Percentiles rank a stretch among this genome's conserved stretches.
These are phyloP conservation scores for Petroica traversi DNA, from an alignment of 2,113 vertebrate genomes.

Conservation along the genomic window DNA sequence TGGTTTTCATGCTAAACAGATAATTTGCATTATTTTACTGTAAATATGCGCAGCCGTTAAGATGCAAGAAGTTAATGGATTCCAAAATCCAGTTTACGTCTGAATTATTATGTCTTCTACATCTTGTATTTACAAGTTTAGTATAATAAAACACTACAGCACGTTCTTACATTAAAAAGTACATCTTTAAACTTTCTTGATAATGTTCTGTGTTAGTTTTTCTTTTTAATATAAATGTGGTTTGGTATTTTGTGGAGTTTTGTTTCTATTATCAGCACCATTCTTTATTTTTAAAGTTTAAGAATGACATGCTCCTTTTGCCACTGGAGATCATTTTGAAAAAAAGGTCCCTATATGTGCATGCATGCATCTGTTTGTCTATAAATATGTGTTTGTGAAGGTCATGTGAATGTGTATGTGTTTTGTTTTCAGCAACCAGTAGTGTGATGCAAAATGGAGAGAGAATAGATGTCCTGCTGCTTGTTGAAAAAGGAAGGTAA, in stretches of 20 bases:
- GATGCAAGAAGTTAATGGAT: background rate
- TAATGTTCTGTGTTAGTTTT: background rate
- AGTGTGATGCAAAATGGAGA: slow-evolving; percentile 86
- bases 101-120: background rate
- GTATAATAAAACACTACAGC: background rate
- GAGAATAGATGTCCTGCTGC: slow-evolving; percentile 87
- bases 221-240: background rate
- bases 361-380: background rate
- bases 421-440: slow-evolving; percentile 81
- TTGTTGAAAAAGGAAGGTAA: slow-evolving; percentile 94
- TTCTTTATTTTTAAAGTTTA: background rate
- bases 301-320: background rate
- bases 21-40: background rate
- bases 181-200: background rate
- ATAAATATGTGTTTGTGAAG: background rate
- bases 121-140: background rate
- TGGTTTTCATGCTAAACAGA: background rate
- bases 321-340: background rate
- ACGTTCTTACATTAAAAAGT: background rate
- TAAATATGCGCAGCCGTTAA: background rate
- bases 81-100: background rate
- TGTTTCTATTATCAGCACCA: background rate
- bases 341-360: background rate
- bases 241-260: background rate
- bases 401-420: background rate